Percentiles rank a stretch among this genome's conserved stretches.
These are phyloP conservation scores for Nebria ingens DNA, from an alignment of 1,140 invertebrate genomes.

Conservation along the genomic window DNA sequence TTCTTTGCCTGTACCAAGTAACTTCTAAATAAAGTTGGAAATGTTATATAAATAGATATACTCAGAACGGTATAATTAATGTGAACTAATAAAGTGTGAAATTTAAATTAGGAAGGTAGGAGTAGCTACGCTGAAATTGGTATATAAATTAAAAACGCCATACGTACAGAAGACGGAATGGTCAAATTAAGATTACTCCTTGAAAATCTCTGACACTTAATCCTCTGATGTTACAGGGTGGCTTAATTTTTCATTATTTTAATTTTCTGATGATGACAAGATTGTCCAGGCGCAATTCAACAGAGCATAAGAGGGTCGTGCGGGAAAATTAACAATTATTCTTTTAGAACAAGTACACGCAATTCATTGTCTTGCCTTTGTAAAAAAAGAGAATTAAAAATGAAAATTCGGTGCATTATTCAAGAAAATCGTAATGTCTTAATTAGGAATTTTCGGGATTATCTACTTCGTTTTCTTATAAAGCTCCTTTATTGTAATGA, in stretches of 20 bases:
- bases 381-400: too few relatives aligned
- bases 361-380: neutral
- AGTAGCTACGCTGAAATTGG: neutral
- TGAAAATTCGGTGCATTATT: neutral
- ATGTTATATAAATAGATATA: too few relatives aligned
- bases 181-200: conserved; percentile 21
- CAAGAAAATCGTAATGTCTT: neutral
- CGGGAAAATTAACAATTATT: conserved; percentile 6
- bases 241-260: conserved; percentile 18
- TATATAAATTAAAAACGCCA: conserved; percentile 2
- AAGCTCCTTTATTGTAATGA: too few relatives aligned
- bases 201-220: conserved; percentile 23
- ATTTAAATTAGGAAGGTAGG: neutral
- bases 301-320: neutral
- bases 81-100: conserved; percentile 1
- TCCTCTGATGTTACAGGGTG: conserved; percentile 15
- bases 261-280: conserved; percentile 21
- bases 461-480: too few relatives aligned
- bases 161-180: conserved; percentile 1
- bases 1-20: too few relatives aligned
- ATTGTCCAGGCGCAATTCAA: conserved; percentile 12
- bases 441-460: too few relatives aligned
- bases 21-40: too few relatives aligned
- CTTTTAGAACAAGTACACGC: conserved; percentile 3
- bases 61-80: too few relatives aligned